Evolutionary conservation across 2,113 vertebrate species (phyloP), one percentile per base, ranked within the genome.

Genomic region (Brachyhypopomus occidentalis): DNA sequence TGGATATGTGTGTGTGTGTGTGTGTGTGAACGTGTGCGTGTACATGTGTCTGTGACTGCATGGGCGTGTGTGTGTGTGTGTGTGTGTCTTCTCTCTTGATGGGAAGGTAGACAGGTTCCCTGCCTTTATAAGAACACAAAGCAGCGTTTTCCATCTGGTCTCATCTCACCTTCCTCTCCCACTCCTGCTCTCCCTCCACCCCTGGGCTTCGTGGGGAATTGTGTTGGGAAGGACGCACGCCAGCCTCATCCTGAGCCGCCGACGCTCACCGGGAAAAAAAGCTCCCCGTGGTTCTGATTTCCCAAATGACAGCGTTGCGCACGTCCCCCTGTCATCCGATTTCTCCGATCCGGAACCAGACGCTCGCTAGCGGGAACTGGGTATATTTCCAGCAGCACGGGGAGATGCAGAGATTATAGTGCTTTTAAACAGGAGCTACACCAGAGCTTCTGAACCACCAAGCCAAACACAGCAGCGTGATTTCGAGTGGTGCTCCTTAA

Each of bases 61-160:
- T 72, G 56, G 80, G 75, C 20, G 81, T 82, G 80, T 84, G 75
- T 81, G 79, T 77, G 71, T n/a, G 11, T 45, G 41, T 8, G 41
- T 45, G 41, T 78, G 70, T 55, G 82, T 52, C 41, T 11, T 11
- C 5, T 78, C 55, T 60, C 48, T 78, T 77, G 74, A 34, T 69
- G 27, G 79, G 86, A 82, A 85, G 72, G 85, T 82, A 70, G 45
- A 60, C 70, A 80, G 71, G 70, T 66, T 82, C 71, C 59, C 73
- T 75, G 52, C 62, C 38, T 72, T 77, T 59, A 71, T 52, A 78
- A 71, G 83, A 79, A 84, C 75, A 84, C 72, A 56, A 58, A 79
- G 86, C 67, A 86, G 75, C 78, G 85, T 79, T 84, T 86, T 91
- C 90, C 91, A 92, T 94, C 92, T 92, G 92, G 87, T 93, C 89